Conservation (phyloP, 2,113 vertebrate genomes). For the Clarias macrocephalus region DNA sequence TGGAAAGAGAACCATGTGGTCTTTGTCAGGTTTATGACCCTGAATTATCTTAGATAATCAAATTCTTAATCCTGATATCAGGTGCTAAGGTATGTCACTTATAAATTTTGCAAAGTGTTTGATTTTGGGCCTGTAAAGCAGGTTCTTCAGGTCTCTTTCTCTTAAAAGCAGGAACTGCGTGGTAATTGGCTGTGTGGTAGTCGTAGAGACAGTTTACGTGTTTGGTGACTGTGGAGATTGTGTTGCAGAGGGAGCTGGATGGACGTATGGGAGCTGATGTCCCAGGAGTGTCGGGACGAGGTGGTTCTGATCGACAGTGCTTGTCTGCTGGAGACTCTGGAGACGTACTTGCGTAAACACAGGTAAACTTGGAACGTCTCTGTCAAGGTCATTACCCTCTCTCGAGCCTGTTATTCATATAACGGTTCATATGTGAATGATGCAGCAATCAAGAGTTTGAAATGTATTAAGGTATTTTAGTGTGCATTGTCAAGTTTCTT, state of each 20-base stretch:
- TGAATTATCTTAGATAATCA: not conserved
- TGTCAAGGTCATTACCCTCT: not conserved
- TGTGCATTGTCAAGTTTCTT: not conserved
- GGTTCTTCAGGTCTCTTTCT: not conserved
- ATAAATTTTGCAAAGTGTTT: not conserved
- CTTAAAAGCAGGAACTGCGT: not conserved
- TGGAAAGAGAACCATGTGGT: not conserved
- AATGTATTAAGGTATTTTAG: not conserved
- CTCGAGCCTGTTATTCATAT: not conserved
- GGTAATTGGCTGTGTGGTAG: not conserved
- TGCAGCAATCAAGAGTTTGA: not conserved
- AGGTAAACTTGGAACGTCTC: constrained; percentile 71
- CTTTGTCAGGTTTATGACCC: not conserved
- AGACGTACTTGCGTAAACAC: constrained; percentile 94
- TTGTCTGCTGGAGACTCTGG: constrained; percentile 91
- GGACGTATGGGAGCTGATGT: constrained; percentile 98
- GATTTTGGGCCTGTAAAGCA: not conserved
- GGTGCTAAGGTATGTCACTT: not conserved
- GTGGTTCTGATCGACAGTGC: constrained; percentile 93
- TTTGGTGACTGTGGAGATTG: constrained; percentile 23
- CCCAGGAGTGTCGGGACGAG: constrained; percentile 96
- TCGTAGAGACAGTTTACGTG: not conserved
- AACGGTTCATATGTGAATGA: not conserved
- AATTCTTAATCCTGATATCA: not conserved
- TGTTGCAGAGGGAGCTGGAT: constrained; percentile 91